A percentile compares a stretch with the other conserved stretches of the same genome.
Conservation (phyloP, 53 echinoderm and acorn worm genomes). For the Pentamera pediparva region DNA sequence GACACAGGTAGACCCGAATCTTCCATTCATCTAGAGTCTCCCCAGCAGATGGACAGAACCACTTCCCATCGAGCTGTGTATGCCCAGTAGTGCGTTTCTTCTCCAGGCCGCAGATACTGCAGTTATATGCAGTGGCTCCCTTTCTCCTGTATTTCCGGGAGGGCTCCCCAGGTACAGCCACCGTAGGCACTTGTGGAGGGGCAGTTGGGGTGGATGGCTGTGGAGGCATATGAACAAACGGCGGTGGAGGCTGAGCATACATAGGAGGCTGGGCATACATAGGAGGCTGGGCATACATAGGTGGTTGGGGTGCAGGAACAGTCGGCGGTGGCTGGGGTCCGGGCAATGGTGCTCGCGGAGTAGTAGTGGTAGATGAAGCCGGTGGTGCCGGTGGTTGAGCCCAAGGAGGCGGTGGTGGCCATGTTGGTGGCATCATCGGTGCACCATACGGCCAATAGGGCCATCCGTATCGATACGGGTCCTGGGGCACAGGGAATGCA, state of each 20-base stretch:
- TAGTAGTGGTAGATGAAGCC: too few relatives aligned
- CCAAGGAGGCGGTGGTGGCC: background rate
- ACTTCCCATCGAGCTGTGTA: constrained; percentile 34
- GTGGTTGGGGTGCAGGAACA: background rate
- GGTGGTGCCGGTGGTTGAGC: constrained; percentile 1
- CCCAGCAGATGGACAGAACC: constrained; percentile 41
- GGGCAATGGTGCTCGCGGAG: too few relatives aligned
- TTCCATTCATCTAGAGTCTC: constrained; percentile 34
- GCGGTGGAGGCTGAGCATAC: background rate
- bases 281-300: too few relatives aligned
- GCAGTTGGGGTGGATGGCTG: background rate
- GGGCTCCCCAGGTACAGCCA: background rate
- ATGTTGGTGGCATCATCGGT: background rate
- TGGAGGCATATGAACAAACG: background rate
- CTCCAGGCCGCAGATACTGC: background rate
- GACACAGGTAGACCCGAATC: constrained; percentile 7
- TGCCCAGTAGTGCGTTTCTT: constrained; percentile 31
- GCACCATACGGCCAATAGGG: background rate
- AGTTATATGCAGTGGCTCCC: background rate
- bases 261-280: background rate
- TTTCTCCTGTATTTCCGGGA: background rate
- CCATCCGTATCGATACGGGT: constrained; percentile 15
- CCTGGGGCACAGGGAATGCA: background rate
- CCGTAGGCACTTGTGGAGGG: background rate
- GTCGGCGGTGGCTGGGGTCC: background rate